A percentile compares a stretch with the other conserved stretches of the same genome.
Conservation (phyloP, 1,140 invertebrate species). For the Papilio polyxenes region DNA sequence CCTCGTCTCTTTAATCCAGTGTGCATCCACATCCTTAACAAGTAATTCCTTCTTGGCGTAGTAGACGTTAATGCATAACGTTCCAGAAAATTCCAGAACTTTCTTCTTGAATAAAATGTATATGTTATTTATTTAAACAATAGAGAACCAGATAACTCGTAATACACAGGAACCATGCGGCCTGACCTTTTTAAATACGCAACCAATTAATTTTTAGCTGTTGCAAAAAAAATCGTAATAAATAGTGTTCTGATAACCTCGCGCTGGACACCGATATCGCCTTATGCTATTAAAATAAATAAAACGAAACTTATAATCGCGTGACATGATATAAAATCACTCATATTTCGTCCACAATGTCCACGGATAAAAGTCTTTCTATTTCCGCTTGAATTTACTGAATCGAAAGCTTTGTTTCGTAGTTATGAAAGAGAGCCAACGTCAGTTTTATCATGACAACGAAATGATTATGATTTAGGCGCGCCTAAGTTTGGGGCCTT, state of each 20-base stretch:
- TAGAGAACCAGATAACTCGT: not conserved
- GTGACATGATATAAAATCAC: not conserved
- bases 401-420: no score
- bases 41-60: not conserved
- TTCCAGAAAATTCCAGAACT: not conserved
- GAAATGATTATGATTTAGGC: no score
- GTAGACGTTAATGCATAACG: not conserved
- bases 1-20: no score
- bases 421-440: no score
- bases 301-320: not conserved
- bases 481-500: no score
- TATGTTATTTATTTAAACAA: not conserved
- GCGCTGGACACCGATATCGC: not conserved
- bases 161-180: constrained; percentile 7
- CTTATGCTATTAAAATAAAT: not conserved
- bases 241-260: not conserved
- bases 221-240: constrained; percentile 7
- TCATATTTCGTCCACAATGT: no score
- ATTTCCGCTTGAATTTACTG: no score
- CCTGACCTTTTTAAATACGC: constrained; percentile 3
- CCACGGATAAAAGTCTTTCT: no score
- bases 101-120: not conserved
- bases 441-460: not conserved
- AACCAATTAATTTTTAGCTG: constrained; percentile 19
- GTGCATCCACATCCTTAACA: no score